Percentiles rank a stretch among this genome's conserved stretches.
Evolutionary conservation across 1,140 invertebrate species (phyloP).

Genomic region (Augochlora pura): DNA sequence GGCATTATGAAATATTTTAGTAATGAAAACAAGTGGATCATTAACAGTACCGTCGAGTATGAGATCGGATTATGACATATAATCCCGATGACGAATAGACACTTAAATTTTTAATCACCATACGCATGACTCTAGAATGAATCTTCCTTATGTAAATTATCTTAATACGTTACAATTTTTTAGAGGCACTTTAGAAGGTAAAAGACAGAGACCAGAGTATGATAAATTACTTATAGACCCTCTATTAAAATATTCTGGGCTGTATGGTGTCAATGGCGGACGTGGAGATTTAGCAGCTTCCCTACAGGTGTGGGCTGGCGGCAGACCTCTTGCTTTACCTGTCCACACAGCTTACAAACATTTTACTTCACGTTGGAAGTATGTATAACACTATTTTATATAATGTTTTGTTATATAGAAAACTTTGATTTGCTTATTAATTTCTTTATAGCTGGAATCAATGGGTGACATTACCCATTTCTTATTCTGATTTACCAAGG

Average conservation of each 20-base stretch:
- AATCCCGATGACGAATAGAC: slow-evolving; percentile 17
- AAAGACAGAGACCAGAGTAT: slow-evolving; percentile 91
- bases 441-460: slow-evolving; percentile 94
- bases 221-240: slow-evolving; percentile 93
- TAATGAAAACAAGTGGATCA: neutral
- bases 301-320: slow-evolving; percentile 93
- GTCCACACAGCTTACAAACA: slow-evolving; percentile 96
- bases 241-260: slow-evolving; percentile 93
- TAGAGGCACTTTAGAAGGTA: slow-evolving; percentile 97
- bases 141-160: neutral
- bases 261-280: slow-evolving; percentile 88
- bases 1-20: neutral
- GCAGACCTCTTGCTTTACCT: slow-evolving; percentile 91
- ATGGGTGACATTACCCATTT: slow-evolving; percentile 95
- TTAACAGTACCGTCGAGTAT: slow-evolving; percentile 27
- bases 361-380: slow-evolving; percentile 96
- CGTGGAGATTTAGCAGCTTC: slow-evolving; percentile 92
- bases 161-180: neutral
- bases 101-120: slow-evolving; percentile 1
- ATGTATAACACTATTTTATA: slow-evolving; percentile 73
- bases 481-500: slow-evolving; percentile 94
- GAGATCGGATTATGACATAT: slow-evolving; percentile 48
- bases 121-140: neutral
- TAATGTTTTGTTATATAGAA: no score
- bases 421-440: slow-evolving; percentile 1